Percentiles rank a stretch among this genome's conserved stretches.
Evolutionary conservation across 1,140 invertebrate genomes (phyloP).

Genomic region (Parasteatoda tepidariorum): DNA sequence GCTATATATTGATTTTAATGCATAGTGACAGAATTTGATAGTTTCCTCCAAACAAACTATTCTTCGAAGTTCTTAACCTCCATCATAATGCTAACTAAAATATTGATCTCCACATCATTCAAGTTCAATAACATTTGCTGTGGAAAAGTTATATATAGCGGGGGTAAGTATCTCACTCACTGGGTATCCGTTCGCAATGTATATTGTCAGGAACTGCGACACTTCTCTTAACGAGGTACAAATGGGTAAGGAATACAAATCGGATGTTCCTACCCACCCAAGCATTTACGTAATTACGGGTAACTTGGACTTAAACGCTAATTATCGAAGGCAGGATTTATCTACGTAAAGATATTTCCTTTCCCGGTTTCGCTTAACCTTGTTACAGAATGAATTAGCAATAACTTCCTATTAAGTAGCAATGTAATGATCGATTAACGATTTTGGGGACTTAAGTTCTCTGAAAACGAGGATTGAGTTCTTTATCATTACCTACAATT

Average conservation of each 20-base stretch:
- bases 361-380: not conserved
- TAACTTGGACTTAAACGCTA: constrained; percentile 14
- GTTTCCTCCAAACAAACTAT: too few species aligned
- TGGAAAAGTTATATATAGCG: too few species aligned
- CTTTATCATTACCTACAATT: too few species aligned
- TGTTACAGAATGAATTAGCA: not conserved
- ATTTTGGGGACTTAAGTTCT: not conserved
- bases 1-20: too few species aligned
- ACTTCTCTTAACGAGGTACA: constrained; percentile 29
- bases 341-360: constrained; percentile 9
- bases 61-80: too few species aligned
- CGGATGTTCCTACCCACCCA: constrained; percentile 27
- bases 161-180: too few species aligned
- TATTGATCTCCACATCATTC: too few species aligned
- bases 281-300: constrained; percentile 45
- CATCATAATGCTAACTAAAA: too few species aligned
- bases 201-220: not conserved
- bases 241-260: constrained; percentile 44
- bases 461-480: not conserved
- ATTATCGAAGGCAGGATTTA: constrained; percentile 41
- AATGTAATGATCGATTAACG: not conserved
- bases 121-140: too few species aligned
- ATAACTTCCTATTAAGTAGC: not conserved
- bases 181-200: not conserved
- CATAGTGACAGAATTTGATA: too few species aligned